phyloP scores from a whole-genome alignment of 2,113 vertebrate genomes.

The Stictonetta naevosa region DNA sequence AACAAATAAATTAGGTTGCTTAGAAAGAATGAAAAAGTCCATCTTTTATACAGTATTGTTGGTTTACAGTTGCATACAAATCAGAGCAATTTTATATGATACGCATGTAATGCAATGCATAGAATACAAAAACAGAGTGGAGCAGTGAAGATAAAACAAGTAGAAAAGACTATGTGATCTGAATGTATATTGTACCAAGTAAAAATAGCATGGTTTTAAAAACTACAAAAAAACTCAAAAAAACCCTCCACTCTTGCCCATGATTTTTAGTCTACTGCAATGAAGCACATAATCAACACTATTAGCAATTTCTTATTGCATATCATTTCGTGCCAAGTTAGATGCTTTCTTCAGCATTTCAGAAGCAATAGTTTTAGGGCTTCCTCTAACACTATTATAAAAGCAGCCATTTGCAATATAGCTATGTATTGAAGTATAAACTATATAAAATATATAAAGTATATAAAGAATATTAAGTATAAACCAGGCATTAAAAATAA shows the following conservation, averaged over 20 bases:
- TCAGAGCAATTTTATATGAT: background rate
- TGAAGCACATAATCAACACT: background rate
- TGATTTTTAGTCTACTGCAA: background rate
- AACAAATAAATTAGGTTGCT: background rate
- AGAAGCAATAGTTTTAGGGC: background rate
- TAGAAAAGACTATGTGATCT: background rate
- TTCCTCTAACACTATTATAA: background rate
- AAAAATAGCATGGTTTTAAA: background rate
- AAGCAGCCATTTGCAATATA: background rate
- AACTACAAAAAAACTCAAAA: background rate
- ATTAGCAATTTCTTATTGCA: background rate
- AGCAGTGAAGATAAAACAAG: background rate
- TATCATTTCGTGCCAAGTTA: background rate
- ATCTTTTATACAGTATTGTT: background rate
- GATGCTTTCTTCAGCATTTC: background rate
- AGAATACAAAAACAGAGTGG: background rate
- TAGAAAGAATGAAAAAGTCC: background rate
- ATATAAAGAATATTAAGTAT: background rate
- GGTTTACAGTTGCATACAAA: background rate
- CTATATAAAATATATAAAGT: too few species aligned
- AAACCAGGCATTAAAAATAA: background rate
- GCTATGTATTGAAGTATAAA: background rate
- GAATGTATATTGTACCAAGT: background rate
- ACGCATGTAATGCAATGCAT: background rate
- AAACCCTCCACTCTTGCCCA: fast-evolving